phyloP scores from a whole-genome alignment of 2,113 vertebrate genomes.

The Crotalus horridus region DNA sequence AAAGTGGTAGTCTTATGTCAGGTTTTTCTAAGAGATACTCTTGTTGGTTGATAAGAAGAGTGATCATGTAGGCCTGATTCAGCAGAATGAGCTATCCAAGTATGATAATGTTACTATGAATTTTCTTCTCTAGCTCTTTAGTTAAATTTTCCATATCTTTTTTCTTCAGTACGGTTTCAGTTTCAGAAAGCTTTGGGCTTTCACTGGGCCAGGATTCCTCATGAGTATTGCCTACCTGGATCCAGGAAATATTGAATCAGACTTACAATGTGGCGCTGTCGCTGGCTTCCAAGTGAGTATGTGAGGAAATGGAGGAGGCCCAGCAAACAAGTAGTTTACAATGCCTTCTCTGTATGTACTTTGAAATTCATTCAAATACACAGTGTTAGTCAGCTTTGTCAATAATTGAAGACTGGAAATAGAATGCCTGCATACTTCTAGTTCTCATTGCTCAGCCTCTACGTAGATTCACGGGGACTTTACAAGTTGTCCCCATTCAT shows the following conservation, averaged over 20 bases:
- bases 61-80: neutral
- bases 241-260: constrained; percentile 77
- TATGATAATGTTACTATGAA: neutral
- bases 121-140: neutral
- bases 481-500: neutral
- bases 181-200: constrained; percentile 77
- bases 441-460: neutral
- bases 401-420: neutral
- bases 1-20: neutral
- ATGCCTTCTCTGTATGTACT: neutral
- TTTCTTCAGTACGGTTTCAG: constrained; percentile 68
- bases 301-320: neutral
- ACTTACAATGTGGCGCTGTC: constrained; percentile 70
- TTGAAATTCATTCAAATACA: neutral
- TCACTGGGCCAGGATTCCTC: constrained; percentile 77
- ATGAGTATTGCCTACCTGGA: constrained; percentile 84
- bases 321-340: too few species aligned
- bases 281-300: constrained; percentile 74
- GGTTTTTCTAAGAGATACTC: neutral
- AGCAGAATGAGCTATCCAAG: neutral
- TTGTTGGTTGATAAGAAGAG: neutral
- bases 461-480: neutral
- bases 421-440: neutral
- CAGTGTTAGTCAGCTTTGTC: neutral
- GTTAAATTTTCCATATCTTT: neutral